A percentile compares a stretch with the other conserved stretches of the same genome.
Evolutionary conservation across 2,113 vertebrate species (phyloP).

Genomic region (Hepsetus odoe): DNA sequence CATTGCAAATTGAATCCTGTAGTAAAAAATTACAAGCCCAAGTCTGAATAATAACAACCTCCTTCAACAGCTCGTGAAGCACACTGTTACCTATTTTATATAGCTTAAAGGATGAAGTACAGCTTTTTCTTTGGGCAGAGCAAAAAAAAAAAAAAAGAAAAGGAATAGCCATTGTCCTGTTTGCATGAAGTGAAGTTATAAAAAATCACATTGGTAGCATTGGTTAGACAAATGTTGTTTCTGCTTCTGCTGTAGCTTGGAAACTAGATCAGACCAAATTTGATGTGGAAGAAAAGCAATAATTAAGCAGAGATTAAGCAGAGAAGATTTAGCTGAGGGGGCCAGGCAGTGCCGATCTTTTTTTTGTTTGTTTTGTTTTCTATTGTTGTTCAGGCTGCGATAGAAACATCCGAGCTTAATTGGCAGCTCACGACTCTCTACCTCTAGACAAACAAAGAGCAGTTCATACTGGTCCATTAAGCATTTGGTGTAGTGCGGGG

Average conservation of each 20-base stretch:
- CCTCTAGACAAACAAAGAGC: not conserved
- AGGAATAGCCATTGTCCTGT: not conserved
- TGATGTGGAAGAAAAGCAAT: constrained; percentile 1
- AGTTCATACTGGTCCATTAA: not conserved
- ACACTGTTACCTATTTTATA: too few species aligned
- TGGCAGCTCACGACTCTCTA: not conserved
- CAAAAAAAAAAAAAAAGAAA: not conserved
- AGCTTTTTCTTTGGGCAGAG: not conserved
- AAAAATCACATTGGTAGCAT: not conserved
- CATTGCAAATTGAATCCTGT: not conserved
- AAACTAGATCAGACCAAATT: not conserved
- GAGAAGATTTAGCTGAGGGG: not conserved
- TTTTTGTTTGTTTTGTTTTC: too few species aligned
- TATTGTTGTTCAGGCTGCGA: not conserved
- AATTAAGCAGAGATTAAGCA: too few species aligned
- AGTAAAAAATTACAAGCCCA: not conserved
- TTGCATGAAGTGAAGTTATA: not conserved
- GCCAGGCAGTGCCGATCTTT: not conserved
- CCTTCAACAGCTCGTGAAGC: too few species aligned
- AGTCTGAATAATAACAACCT: too few species aligned
- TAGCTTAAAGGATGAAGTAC: too few species aligned
- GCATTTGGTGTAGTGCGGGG: not conserved
- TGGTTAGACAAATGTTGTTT: not conserved
- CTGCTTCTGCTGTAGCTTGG: not conserved
- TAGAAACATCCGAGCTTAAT: not conserved